These are phyloP conservation scores for Eudemis profundana DNA, from an alignment of 2,888 invertebrate species.

Conservation along the genomic window DNA sequence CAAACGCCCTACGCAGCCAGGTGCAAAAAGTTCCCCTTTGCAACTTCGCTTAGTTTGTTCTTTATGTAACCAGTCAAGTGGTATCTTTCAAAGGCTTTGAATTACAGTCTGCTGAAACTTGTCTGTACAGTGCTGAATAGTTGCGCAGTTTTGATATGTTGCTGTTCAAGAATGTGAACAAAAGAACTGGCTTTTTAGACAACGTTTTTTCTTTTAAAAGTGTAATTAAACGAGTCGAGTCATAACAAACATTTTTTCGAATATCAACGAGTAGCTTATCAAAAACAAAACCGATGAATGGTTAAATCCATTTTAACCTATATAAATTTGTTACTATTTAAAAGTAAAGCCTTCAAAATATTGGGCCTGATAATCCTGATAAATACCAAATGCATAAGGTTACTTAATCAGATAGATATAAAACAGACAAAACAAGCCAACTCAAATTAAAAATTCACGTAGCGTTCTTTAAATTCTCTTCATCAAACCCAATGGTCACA, in stretches of 20 bases:
- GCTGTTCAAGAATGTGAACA: conserved; percentile 29
- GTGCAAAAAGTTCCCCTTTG: conserved; percentile 49
- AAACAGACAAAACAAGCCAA: conserved; percentile 20
- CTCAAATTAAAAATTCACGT: conserved; percentile 8
- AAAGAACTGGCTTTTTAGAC: conserved; percentile 12
- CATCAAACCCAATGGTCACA: neutral
- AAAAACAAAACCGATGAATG: too few relatives aligned
- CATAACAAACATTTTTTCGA: neutral
- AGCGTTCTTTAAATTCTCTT: neutral
- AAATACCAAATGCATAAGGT: neutral
- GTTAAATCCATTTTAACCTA: too few relatives aligned
- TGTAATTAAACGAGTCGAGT: too few relatives aligned
- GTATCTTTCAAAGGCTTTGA: conserved; percentile 43
- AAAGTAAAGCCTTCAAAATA: too few relatives aligned
- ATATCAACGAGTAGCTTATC: too few relatives aligned
- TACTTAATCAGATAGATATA: neutral
- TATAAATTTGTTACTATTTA: too few relatives aligned
- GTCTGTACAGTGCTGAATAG: conserved; percentile 37
- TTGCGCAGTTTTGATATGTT: conserved; percentile 38
- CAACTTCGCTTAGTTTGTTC: conserved; percentile 43
- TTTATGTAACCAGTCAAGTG: conserved; percentile 44
- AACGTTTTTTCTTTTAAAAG: neutral
- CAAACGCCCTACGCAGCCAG: conserved; percentile 45
- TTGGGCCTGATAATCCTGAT: too few relatives aligned
- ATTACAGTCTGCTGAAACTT: conserved; percentile 41